Percentiles rank a stretch among this genome's conserved stretches.
Conservation (phyloP, 2,797 vertebrate species). For the Siniperca scherzeri region DNA sequence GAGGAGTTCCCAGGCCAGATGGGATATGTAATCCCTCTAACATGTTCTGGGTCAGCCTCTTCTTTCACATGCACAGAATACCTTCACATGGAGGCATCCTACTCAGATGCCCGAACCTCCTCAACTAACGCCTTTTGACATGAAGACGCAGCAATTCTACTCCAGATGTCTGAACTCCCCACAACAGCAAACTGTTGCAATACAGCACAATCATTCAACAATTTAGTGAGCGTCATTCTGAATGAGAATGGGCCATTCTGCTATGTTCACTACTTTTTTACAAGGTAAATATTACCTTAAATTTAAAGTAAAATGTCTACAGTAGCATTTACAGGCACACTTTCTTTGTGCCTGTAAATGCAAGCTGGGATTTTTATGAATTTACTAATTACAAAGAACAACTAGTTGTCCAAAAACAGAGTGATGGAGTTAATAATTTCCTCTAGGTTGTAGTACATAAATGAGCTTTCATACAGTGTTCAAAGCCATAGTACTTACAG, state of each 20-base stretch:
- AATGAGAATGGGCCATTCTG: too few species aligned
- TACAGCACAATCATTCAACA: too few species aligned
- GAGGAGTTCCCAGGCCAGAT: conserved; percentile 15
- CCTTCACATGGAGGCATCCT: not conserved
- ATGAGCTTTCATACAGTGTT: not conserved
- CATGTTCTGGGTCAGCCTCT: conserved; percentile 1
- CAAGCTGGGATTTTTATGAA: not conserved
- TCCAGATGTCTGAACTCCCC: not conserved
- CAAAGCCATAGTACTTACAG: not conserved
- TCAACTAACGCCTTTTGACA: not conserved
- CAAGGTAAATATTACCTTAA: too few species aligned
- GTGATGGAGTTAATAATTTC: not conserved
- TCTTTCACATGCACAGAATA: conserved; percentile 15
- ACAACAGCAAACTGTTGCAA: too few species aligned
- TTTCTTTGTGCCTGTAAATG: not conserved
- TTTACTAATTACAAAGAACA: not conserved
- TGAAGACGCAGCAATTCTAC: not conserved
- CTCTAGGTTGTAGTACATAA: not conserved
- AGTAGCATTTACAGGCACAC: too few species aligned
- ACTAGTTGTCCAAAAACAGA: not conserved
- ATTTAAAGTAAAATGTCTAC: too few species aligned
- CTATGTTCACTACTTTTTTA: too few species aligned
- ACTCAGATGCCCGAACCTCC: not conserved
- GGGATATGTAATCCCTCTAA: conserved; percentile 16
- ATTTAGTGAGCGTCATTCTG: too few species aligned